Percentiles rank a stretch among this genome's conserved stretches.
These are phyloP conservation scores for Galaxias olidus DNA, from an alignment of 2,797 vertebrate species.

Conservation along the genomic window DNA sequence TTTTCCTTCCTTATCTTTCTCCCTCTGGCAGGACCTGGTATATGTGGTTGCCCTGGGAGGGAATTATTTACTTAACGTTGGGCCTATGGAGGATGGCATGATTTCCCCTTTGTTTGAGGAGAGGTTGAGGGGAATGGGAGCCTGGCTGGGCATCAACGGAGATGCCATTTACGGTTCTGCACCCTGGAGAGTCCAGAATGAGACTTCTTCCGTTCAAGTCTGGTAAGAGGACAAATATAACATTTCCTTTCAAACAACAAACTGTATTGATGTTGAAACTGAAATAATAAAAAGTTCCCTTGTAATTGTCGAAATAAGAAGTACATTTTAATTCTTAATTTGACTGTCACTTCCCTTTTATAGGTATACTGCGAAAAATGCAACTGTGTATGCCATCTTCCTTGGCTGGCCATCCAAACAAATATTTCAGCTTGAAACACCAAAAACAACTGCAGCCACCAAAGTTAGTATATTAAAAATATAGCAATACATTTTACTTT, in stretches of 20 bases:
- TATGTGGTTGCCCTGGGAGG: conserved; percentile 82
- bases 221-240: conserved; percentile 70
- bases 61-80: conserved; percentile 89
- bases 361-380: conserved; percentile 83
- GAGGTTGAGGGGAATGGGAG: conserved; percentile 77
- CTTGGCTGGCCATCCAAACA: conserved; percentile 68
- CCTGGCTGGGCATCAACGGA: conserved; percentile 80
- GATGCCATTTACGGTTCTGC: conserved; percentile 82
- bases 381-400: conserved; percentile 77
- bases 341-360: conserved; percentile 1
- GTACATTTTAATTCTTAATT: too few relatives aligned
- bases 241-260: neutral
- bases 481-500: neutral
- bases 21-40: conserved; percentile 77
- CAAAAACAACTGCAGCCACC: conserved; percentile 59
- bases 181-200: conserved; percentile 80
- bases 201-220: conserved; percentile 61
- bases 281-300: neutral
- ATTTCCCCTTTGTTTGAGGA: conserved; percentile 84
- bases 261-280: neutral
- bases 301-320: neutral
- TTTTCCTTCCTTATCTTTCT: neutral
- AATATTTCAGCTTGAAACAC: conserved; percentile 63
- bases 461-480: conserved; percentile 62
- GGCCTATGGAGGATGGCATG: conserved; percentile 82